Percentiles rank a stretch among this genome's conserved stretches.
These are phyloP conservation scores for Papilio polyxenes DNA, from an alignment of 1,140 invertebrate genomes.

Conservation along the genomic window DNA sequence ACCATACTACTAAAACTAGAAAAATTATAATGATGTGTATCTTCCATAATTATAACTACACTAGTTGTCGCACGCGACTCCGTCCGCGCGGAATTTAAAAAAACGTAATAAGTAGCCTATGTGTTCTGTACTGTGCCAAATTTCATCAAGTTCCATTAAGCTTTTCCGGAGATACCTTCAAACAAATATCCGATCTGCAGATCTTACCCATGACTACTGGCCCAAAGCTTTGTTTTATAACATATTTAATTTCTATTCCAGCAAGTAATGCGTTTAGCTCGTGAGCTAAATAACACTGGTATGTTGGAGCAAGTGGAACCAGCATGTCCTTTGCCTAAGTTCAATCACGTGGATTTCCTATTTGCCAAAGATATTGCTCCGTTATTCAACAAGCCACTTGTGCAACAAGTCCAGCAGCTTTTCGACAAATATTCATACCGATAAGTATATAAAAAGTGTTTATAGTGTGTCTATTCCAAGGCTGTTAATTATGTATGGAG, in stretches of 20 bases:
- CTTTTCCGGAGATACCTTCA: too few species aligned
- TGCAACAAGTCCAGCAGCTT: conserved; percentile 53
- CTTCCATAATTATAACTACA: background rate
- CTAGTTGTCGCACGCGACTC: too few species aligned
- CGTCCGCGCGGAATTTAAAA: too few species aligned
- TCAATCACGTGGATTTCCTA: conserved; percentile 71
- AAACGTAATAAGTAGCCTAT: too few species aligned
- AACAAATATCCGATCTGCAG: too few species aligned
- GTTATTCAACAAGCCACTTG: conserved; percentile 58
- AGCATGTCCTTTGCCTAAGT: conserved; percentile 62
- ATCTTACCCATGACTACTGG: too few species aligned
- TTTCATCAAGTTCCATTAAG: too few species aligned
- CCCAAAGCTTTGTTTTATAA: too few species aligned
- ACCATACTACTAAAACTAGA: too few species aligned
- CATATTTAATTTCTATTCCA: conserved; percentile 46
- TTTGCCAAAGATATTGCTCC: conserved; percentile 65
- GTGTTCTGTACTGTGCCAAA: too few species aligned
- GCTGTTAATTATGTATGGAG: background rate
- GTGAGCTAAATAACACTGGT: conserved; percentile 53
- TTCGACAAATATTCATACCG: conserved; percentile 63
- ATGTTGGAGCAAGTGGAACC: conserved; percentile 56
- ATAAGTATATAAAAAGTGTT: background rate
- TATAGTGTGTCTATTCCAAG: background rate
- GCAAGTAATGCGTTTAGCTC: conserved; percentile 65
- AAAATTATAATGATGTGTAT: too few species aligned